phyloP scores from a whole-genome alignment of 1,140 invertebrate species.

The Zelostemma sp. region DNA sequence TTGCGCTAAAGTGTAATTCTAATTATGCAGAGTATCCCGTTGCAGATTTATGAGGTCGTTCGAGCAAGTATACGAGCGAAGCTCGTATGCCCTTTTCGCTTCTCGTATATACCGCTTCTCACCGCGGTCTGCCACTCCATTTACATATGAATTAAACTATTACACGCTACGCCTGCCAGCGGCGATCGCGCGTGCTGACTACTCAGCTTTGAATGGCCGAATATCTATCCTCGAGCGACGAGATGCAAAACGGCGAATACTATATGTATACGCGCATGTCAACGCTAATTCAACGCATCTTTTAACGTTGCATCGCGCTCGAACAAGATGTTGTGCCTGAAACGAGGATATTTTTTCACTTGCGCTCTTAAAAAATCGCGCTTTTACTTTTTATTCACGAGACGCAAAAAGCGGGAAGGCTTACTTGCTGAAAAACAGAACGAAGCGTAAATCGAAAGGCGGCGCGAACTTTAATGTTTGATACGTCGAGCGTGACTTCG shows the following conservation, averaged over 20 bases:
- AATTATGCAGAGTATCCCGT: constrained; percentile 64
- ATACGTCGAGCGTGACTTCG: constrained; percentile 54
- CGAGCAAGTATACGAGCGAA: constrained; percentile 50
- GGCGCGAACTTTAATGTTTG: constrained; percentile 38
- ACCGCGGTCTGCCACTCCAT: constrained; percentile 54
- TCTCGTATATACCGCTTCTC: constrained; percentile 35
- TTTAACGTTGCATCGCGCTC: background rate
- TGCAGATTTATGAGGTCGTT: constrained; percentile 64
- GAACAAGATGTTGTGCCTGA: background rate
- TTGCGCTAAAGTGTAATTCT: constrained; percentile 55
- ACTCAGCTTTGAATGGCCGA: constrained; percentile 3
- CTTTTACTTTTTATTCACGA: background rate
- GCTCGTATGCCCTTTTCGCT: constrained; percentile 40
- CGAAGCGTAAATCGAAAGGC: constrained; percentile 8
- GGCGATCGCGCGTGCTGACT: constrained; percentile 32
- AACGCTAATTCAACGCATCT: background rate
- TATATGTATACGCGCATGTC: background rate
- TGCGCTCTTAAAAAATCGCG: background rate
- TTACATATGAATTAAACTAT: constrained; percentile 68
- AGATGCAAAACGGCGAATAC: background rate
- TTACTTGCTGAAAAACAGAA: constrained; percentile 34
- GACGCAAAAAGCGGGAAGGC: background rate
- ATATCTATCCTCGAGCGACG: constrained; percentile 16
- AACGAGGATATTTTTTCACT: background rate
- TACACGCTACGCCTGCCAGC: constrained; percentile 50